Evolutionary conservation across 2,888 invertebrate species (phyloP), one percentile per base, ranked within the genome.

Genomic region (Pristionchus fissidentatus): DNA sequence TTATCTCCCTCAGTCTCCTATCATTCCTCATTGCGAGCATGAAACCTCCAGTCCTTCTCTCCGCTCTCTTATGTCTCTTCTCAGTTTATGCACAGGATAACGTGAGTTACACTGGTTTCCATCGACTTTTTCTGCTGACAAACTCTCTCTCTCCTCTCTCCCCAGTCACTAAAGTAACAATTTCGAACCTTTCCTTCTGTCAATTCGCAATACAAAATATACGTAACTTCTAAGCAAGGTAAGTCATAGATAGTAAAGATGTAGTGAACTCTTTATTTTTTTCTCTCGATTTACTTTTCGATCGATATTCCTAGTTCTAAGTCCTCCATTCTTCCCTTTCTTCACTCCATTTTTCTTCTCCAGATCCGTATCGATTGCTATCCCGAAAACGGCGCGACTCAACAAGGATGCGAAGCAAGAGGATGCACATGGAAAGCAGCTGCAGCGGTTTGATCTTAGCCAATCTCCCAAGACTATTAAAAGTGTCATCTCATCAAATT

Each of bases 351-450:
- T 1, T 7, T 10, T 52, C 15, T 15, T 22, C 41, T 60, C 43
- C 43, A 81, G 80, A 32, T n/a, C 46, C 80, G 89, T 32, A 84
- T 90, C 52, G 90, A 90, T 73, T 90, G 90, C 75, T 86, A 84
- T 43, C 90, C 90, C 1, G 90, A 90, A 62, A 87, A 87, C n/a
- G 87, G 85, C 52, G 87, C 87, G 0, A 84, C 57, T 70, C 86
- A 89, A 75, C 78, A 84, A 19, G 38, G 57, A n/a, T 90, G 90
- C 83, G 86, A 88, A 83, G 86, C 86, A 4, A 83, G 90, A 66
- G 90, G 90, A 79, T 90, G 90, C 66, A 66, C 84, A 35, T 90
- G 90, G 90, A 85, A 80, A 22, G 41, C 75, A 19, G 70, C 70
- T 3, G 13, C 26, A 10, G 84, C 43, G 19, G n/a, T n/a, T n/a